A percentile compares a stretch with the other conserved stretches of the same genome.
These are phyloP conservation scores for Tylochromis polylepis DNA, from an alignment of 2,113 vertebrate species.

Conservation along the genomic window DNA sequence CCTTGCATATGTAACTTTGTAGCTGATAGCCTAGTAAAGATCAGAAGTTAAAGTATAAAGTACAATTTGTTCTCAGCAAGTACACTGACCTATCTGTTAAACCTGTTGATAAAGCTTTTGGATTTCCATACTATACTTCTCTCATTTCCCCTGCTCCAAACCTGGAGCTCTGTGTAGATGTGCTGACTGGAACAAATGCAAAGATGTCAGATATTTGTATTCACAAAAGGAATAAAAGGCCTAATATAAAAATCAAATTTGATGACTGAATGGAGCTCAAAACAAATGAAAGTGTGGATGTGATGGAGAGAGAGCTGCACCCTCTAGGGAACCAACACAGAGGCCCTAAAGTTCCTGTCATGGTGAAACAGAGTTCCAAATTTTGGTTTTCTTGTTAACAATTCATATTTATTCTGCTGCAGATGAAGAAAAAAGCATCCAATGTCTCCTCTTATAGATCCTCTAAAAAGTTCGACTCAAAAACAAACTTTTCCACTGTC, in stretches of 20 bases:
- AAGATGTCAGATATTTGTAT: neutral
- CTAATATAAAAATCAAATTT: neutral
- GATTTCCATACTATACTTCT: neutral
- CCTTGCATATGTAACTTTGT: neutral
- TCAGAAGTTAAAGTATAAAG: neutral
- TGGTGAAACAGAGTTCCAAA: neutral
- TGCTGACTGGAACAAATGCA: neutral
- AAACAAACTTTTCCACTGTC: neutral
- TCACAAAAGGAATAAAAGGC: neutral
- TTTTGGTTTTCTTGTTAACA: conserved; percentile 1
- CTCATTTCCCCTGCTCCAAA: neutral
- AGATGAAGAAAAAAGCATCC: neutral
- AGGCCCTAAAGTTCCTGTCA: neutral
- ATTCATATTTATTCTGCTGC: neutral
- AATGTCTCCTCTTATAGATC: neutral
- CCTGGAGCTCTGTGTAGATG: neutral
- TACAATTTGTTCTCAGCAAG: neutral
- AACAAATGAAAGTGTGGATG: neutral
- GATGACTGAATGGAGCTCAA: neutral
- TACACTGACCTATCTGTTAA: neutral
- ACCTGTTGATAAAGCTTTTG: neutral
- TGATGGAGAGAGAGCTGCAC: neutral
- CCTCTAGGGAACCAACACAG: neutral
- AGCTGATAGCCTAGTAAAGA: neutral
- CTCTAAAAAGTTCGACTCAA: neutral